Evolutionary conservation across 2,113 vertebrate species (phyloP).

Genomic region (Tichodroma muraria): DNA sequence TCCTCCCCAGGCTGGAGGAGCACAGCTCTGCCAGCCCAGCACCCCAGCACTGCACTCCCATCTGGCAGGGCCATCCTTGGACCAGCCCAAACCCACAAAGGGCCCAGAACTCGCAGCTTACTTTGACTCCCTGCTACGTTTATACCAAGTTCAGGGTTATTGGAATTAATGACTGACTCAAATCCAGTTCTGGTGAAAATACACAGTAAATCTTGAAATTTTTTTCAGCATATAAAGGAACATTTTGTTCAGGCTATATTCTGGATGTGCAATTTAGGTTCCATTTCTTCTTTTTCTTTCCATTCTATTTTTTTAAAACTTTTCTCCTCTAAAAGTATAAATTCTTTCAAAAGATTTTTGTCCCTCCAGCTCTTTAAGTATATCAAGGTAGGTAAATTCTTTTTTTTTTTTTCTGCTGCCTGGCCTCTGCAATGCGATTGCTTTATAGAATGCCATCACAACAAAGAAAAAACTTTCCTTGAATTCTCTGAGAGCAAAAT

Average conservation of each 20-base stretch:
- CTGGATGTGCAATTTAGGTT: background rate
- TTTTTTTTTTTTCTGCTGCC: background rate
- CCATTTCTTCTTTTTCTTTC: background rate
- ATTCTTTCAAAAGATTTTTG: background rate
- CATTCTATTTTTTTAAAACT: background rate
- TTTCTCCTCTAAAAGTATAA: background rate
- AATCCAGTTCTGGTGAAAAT: background rate
- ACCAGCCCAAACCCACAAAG: background rate
- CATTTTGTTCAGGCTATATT: background rate
- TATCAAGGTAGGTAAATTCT: background rate
- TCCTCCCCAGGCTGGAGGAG: background rate
- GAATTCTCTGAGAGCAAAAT: background rate
- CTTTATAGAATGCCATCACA: background rate
- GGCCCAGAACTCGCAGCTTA: background rate
- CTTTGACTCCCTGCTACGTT: background rate
- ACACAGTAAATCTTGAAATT: background rate
- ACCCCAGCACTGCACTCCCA: rapidly evolving
- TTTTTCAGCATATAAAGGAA: background rate
- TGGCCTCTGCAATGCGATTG: background rate
- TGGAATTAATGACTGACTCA: background rate
- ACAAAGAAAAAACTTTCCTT: background rate
- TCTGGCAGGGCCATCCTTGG: background rate
- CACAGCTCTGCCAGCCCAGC: background rate
- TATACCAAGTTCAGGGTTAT: background rate
- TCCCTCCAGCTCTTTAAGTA: background rate